Conservation (phyloP, 1,140 invertebrate species). For the Bicyclus anynana region DNA sequence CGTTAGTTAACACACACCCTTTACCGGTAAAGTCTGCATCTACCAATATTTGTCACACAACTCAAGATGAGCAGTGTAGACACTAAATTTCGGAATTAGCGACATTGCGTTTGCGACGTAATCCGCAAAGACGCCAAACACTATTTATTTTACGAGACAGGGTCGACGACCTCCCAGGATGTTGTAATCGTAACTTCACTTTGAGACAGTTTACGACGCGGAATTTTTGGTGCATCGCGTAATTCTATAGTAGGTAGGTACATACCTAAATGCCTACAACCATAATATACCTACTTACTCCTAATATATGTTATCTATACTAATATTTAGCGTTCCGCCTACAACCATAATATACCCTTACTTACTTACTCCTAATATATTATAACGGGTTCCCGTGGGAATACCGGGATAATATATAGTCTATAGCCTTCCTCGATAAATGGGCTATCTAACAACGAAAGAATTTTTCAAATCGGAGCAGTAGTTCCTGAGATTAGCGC, state of each 20-base stretch:
- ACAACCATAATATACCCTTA: no score
- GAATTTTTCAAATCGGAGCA: no score
- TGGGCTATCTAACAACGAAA: no score
- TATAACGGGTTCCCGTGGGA: no score
- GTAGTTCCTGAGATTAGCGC: no score
- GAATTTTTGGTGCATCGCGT: neutral
- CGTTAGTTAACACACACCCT: neutral
- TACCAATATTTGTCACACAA: neutral
- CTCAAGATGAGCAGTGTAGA: neutral
- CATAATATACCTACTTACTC: no score
- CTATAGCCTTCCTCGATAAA: no score
- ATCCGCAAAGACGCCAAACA: neutral
- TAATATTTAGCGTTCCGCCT: no score
- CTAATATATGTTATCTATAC: no score
- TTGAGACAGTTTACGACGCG: constrained; percentile 20
- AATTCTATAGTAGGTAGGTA: neutral
- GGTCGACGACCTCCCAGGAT: constrained; percentile 26
- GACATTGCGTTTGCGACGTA: neutral
- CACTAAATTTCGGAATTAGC: constrained; percentile 1
- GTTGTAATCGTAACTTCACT: constrained; percentile 27
- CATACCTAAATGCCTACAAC: neutral
- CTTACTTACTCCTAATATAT: no score
- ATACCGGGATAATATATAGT: no score
- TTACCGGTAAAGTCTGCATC: neutral
- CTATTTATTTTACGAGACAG: neutral